phyloP scores from a whole-genome alignment of 2,888 invertebrate species.

The Elegia similella region DNA sequence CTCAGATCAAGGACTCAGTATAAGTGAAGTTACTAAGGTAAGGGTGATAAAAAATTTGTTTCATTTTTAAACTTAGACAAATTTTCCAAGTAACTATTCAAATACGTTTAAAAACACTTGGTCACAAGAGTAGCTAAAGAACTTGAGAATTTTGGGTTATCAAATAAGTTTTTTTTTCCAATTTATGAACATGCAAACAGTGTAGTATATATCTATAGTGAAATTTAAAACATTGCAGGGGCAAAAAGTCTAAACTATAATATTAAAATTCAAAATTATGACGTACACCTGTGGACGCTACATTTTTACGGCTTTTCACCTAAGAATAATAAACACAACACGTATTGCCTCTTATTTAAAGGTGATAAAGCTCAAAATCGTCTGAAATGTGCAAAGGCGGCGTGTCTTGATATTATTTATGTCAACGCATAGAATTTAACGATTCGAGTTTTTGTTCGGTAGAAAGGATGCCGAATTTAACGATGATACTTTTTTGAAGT shows the following conservation, averaged over 20 bases:
- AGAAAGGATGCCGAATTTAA: not conserved
- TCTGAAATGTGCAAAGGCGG: constrained; percentile 29
- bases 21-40: too few relatives aligned
- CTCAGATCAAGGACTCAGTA: too few relatives aligned
- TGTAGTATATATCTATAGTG: too few relatives aligned
- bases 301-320: constrained; percentile 44
- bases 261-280: constrained; percentile 42
- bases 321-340: not conserved
- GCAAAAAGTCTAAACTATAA: constrained; percentile 35
- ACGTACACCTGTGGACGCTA: constrained; percentile 50
- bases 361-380: not conserved
- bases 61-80: too few relatives aligned
- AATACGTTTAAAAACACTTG: too few relatives aligned
- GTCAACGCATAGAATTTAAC: constrained; percentile 62
- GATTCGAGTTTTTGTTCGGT: constrained; percentile 25
- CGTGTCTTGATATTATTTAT: constrained; percentile 69
- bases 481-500: not conserved
- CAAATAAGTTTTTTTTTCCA: too few relatives aligned
- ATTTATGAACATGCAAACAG: too few relatives aligned
- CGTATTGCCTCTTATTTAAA: not conserved
- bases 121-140: too few relatives aligned
- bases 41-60: too few relatives aligned
- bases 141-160: too few relatives aligned
- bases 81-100: too few relatives aligned
- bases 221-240: not conserved